Percentiles rank a stretch among this genome's conserved stretches.
Conservation (phyloP, 2,113 vertebrate species). For the Carassius carassius region DNA sequence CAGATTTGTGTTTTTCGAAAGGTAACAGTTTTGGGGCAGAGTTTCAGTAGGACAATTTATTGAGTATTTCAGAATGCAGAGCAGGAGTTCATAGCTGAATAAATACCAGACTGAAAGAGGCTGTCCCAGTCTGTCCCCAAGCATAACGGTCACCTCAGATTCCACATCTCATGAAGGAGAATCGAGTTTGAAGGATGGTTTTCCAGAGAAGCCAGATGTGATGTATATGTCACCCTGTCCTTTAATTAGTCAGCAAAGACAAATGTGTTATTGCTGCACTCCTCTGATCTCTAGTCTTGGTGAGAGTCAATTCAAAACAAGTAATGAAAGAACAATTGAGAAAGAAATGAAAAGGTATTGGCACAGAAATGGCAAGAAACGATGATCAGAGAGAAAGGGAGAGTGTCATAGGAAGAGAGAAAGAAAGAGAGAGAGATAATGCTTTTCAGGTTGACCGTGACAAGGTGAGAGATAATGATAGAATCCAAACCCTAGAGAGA, state of each 20-base stretch:
- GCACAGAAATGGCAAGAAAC: slow-evolving; percentile 8
- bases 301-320: slow-evolving; percentile 37
- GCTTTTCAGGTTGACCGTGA: slow-evolving; percentile 51
- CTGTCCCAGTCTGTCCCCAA: slow-evolving; percentile 33
- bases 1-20: slow-evolving; percentile 16
- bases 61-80: slow-evolving; percentile 15
- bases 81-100: slow-evolving; percentile 31
- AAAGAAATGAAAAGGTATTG: slow-evolving; percentile 1
- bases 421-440: slow-evolving; percentile 14
- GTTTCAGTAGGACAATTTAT: slow-evolving; percentile 23
- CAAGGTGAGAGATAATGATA: slow-evolving; percentile 63
- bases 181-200: slow-evolving; percentile 32
- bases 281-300: background rate
- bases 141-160: slow-evolving; percentile 41
- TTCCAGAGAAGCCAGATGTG: slow-evolving; percentile 9
- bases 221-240: slow-evolving; percentile 24
- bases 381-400: slow-evolving; percentile 16
- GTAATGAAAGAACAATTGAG: slow-evolving; percentile 23
- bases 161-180: slow-evolving; percentile 35
- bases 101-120: slow-evolving; percentile 11
- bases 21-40: background rate
- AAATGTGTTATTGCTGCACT: slow-evolving; percentile 1
- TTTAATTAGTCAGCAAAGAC: slow-evolving; percentile 39
- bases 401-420: slow-evolving; percentile 12
- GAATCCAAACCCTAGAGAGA: slow-evolving; percentile 56